These are phyloP conservation scores for Gryon sp. DNA, from an alignment of 1,140 invertebrate species.

Conservation along the genomic window DNA sequence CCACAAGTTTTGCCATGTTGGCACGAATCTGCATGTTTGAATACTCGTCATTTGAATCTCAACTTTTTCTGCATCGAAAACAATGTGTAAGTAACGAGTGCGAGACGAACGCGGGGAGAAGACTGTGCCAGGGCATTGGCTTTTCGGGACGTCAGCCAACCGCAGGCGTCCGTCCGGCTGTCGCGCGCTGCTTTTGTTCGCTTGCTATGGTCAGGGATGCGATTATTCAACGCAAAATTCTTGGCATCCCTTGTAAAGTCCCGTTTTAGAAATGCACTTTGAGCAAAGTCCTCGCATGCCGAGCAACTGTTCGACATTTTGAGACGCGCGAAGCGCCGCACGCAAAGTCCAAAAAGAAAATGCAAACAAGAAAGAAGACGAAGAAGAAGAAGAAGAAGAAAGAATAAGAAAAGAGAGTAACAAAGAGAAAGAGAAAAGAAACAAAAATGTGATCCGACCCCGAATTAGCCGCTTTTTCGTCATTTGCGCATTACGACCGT, in stretches of 20 bases:
- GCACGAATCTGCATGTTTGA: slow-evolving; percentile 63
- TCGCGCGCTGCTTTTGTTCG: slow-evolving; percentile 50
- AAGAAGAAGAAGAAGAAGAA: too few relatives aligned
- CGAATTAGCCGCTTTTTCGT: slow-evolving; percentile 45
- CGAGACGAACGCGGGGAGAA: background rate
- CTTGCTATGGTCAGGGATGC: slow-evolving; percentile 41
- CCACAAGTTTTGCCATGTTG: slow-evolving; percentile 67
- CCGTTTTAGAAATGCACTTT: slow-evolving; percentile 27
- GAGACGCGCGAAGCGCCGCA: background rate
- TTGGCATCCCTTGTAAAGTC: slow-evolving; percentile 38
- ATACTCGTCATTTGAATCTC: slow-evolving; percentile 68
- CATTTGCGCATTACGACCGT: slow-evolving; percentile 13
- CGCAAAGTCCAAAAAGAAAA: too few relatives aligned
- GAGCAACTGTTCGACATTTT: slow-evolving; percentile 8
- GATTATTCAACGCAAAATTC: slow-evolving; percentile 41
- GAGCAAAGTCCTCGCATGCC: background rate
- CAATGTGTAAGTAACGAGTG: slow-evolving; percentile 52
- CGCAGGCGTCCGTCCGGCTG: slow-evolving; percentile 51
- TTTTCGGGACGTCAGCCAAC: slow-evolving; percentile 46
- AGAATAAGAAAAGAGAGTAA: too few relatives aligned
- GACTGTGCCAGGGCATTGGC: slow-evolving; percentile 35
- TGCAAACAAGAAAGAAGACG: too few relatives aligned
- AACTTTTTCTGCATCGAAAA: slow-evolving; percentile 55
- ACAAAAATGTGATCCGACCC: slow-evolving; percentile 8
- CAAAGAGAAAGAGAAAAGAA: too few relatives aligned